Conservation (phyloP, 2,113 vertebrate species). For the Hippopotamus amphibius region DNA sequence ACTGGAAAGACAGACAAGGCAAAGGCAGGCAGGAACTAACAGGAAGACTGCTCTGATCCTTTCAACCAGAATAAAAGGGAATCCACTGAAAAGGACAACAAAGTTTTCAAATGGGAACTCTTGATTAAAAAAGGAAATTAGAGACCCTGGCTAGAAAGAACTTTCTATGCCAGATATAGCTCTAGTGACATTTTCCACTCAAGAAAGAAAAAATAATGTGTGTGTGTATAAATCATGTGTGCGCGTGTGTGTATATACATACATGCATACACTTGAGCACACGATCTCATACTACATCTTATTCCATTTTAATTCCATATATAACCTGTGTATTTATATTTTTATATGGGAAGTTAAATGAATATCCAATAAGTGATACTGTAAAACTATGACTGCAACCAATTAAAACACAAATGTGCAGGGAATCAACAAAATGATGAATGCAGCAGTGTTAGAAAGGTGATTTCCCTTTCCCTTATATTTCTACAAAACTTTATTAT, state of each 20-base stretch:
- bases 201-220: constrained; percentile 26
- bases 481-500: constrained; percentile 27
- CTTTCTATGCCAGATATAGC: not conserved
- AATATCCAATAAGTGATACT: constrained; percentile 49
- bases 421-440: constrained; percentile 45
- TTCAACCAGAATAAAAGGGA: constrained; percentile 17
- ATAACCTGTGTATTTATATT: constrained; percentile 19
- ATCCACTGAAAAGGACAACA: not conserved
- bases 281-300: not conserved
- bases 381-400: not conserved
- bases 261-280: not conserved
- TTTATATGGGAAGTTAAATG: constrained; percentile 47
- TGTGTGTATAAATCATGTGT: not conserved
- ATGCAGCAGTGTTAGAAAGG: not conserved
- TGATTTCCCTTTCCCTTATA: not conserved
- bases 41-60: not conserved
- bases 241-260: not conserved
- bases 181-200: constrained; percentile 40
- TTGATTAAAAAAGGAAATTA: constrained; percentile 13
- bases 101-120: constrained; percentile 19
- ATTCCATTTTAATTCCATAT: constrained; percentile 29
- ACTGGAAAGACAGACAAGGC: constrained; percentile 62
- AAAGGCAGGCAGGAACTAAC: not conserved
- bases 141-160: constrained; percentile 46
- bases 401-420: constrained; percentile 52